Evolutionary conservation across 2,888 invertebrate species (phyloP).

Genomic region (Drosophila recens): DNA sequence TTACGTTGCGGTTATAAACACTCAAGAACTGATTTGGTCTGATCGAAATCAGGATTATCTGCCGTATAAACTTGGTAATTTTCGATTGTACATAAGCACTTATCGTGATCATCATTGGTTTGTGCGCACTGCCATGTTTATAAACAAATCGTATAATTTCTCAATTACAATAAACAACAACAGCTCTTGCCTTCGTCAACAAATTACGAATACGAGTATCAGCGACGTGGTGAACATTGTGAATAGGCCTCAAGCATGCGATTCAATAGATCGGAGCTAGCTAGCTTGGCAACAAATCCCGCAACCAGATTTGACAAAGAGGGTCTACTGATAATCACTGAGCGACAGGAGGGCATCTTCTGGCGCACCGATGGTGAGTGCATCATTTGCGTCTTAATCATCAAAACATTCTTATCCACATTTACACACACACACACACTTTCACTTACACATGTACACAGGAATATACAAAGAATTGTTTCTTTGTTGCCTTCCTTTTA

Average conservation of each 20-base stretch:
- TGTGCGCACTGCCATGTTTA: slow-evolving; percentile 22
- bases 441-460: slow-evolving; percentile 2
- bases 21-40: not conserved
- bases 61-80: not conserved
- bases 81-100: slow-evolving; percentile 15
- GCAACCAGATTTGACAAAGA: slow-evolving; percentile 96
- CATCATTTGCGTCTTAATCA: slow-evolving; percentile 9
- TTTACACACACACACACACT: slow-evolving; percentile 2
- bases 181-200: slow-evolving; percentile 15
- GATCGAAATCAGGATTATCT: not conserved
- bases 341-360: slow-evolving; percentile 96
- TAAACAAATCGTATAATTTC: slow-evolving; percentile 17
- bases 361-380: slow-evolving; percentile 93
- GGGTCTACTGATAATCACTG: slow-evolving; percentile 93
- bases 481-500: slow-evolving; percentile 9
- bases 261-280: slow-evolving; percentile 95
- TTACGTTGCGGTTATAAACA: too few relatives aligned
- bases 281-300: slow-evolving; percentile 93
- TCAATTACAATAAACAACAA: slow-evolving; percentile 41
- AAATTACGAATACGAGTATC: not conserved
- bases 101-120: slow-evolving; percentile 17
- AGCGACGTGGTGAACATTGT: not conserved
- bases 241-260: slow-evolving; percentile 88
- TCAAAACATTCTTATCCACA: slow-evolving; percentile 9
- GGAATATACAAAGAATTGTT: slow-evolving; percentile 2